Conservation (phyloP, 2,888 invertebrate genomes). For the Alloscopus bannaensis region DNA sequence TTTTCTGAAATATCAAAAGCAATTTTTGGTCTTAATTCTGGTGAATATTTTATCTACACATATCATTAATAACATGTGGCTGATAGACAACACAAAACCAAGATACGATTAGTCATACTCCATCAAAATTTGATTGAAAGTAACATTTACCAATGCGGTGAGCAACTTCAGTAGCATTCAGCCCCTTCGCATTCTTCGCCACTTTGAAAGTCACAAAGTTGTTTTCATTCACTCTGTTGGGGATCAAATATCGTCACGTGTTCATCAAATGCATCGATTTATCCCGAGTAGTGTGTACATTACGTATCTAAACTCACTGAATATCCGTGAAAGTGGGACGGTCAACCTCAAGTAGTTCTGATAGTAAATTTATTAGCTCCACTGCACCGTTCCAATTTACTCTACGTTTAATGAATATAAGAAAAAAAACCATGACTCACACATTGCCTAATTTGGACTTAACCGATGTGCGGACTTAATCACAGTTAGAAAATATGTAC, state of each 20-base stretch:
- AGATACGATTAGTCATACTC: neutral
- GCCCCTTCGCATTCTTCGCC: slow-evolving; percentile 80
- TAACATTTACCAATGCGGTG: slow-evolving; percentile 62
- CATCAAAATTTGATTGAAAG: neutral
- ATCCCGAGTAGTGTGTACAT: neutral
- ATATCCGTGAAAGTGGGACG: slow-evolving; percentile 81
- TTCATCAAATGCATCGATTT: neutral
- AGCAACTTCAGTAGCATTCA: slow-evolving; percentile 81
- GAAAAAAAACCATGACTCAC: too few relatives aligned
- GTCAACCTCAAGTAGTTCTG: slow-evolving; percentile 83
- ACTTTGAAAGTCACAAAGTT: slow-evolving; percentile 88
- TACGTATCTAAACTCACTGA: slow-evolving; percentile 77
- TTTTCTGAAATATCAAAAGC: slow-evolving; percentile 76
- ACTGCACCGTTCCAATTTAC: slow-evolving; percentile 84
- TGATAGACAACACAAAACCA: neutral
- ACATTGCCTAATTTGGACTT: too few relatives aligned
- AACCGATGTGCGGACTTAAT: too few relatives aligned
- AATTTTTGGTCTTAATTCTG: too few relatives aligned
- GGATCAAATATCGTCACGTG: neutral
- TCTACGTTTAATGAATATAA: slow-evolving; percentile 15
- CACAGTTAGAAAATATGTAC: too few relatives aligned
- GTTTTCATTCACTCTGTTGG: slow-evolving; percentile 81
- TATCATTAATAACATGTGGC: neutral
- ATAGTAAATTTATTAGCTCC: slow-evolving; percentile 83
- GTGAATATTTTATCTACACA: too few relatives aligned